Conservation (phyloP, 2,888 invertebrate species). For the Brachylomia viminalis region DNA sequence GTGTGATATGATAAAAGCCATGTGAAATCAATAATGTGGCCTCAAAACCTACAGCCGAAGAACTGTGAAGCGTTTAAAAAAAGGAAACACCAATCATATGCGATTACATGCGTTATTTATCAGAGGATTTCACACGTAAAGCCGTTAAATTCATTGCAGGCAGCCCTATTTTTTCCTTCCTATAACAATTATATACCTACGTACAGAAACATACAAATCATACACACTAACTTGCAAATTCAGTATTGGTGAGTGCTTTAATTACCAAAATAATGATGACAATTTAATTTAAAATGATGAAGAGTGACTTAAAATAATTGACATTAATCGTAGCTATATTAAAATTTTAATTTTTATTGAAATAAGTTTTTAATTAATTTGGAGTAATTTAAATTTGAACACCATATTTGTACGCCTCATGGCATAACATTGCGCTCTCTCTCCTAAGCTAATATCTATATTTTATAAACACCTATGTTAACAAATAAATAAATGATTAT, state of each 20-base stretch:
- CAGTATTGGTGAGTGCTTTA: conserved; percentile 4
- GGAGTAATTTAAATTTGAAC: no score
- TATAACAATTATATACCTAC: conserved; percentile 17
- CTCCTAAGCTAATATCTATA: no score
- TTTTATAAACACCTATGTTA: no score
- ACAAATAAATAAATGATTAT: no score
- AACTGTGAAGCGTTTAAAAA: conserved; percentile 31
- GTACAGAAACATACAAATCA: background rate
- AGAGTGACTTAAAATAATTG: no score
- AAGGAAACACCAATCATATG: conserved; percentile 35
- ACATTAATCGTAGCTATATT: no score
- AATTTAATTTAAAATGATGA: no score
- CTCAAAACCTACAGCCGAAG: conserved; percentile 19
- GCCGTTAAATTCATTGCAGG: conserved; percentile 22
- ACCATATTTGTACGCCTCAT: no score
- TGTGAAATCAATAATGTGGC: conserved; percentile 34
- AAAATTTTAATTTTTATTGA: no score
- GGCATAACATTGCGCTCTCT: no score
- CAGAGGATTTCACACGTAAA: conserved; percentile 45
- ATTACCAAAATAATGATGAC: no score
- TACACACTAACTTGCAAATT: background rate
- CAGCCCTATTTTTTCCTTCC: conserved; percentile 30
- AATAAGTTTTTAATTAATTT: no score
- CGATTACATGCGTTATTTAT: conserved; percentile 37
- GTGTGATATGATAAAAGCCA: conserved; percentile 28